phyloP scores from a whole-genome alignment of 2,113 vertebrate species.

The Pterophyllum scalare region DNA sequence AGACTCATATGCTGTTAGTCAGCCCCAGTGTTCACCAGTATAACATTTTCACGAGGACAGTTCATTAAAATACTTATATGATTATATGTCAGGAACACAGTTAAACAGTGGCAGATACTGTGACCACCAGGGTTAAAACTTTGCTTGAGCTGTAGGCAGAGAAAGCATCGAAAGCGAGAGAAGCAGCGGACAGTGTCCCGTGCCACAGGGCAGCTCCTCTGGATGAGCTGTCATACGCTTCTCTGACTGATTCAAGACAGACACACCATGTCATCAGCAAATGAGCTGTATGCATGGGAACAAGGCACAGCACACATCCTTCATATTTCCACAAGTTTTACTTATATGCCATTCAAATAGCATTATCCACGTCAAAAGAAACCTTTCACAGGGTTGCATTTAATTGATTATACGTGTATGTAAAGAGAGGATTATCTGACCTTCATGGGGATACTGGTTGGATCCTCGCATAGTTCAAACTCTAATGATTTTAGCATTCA shows the following conservation, averaged over 20 bases:
- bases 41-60: background rate
- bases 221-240: conserved; percentile 49
- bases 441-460: background rate
- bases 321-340: conserved; percentile 22
- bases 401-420: background rate
- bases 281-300: conserved; percentile 31
- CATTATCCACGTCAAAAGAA: background rate
- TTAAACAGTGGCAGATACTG: conserved; percentile 52
- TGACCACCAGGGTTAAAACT: conserved; percentile 4
- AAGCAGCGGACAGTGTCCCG: conserved; percentile 44
- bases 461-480: conserved; percentile 16
- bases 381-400: background rate
- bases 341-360: conserved; percentile 16
- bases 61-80: conserved; percentile 38
- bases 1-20: too few relatives aligned
- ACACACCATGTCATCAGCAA: conserved; percentile 34
- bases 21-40: too few relatives aligned
- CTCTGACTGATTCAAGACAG: conserved; percentile 46
- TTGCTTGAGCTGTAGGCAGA: conserved; percentile 11
- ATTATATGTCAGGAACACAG: conserved; percentile 31
- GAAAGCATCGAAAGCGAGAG: conserved; percentile 20
- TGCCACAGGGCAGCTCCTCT: conserved; percentile 43
- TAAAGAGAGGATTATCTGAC: conserved; percentile 1
- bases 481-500: conserved; percentile 8
- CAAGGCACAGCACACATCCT: conserved; percentile 6